Conservation (phyloP, 2,113 vertebrate genomes). For the Dasyurus viverrinus region DNA sequence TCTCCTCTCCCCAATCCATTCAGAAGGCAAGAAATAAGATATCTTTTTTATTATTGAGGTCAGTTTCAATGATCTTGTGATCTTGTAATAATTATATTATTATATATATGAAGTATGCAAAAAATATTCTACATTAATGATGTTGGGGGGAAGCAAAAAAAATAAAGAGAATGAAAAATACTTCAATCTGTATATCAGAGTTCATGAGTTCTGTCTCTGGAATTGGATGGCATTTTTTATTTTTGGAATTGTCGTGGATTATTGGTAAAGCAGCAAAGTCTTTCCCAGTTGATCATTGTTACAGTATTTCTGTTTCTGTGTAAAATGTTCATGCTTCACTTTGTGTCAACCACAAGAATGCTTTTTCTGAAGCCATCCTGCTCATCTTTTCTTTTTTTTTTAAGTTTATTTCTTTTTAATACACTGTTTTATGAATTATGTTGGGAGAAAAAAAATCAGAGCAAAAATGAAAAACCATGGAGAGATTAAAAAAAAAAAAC, state of each 20-base stretch:
- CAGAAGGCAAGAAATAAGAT: not conserved
- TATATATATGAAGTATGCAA: not conserved
- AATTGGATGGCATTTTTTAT: not conserved
- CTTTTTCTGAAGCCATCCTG: not conserved
- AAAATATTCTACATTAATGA: not conserved
- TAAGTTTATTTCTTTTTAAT: too few relatives aligned
- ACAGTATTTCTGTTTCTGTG: not conserved
- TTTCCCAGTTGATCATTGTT: not conserved
- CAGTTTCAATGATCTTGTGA: too few relatives aligned
- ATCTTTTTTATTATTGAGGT: too few relatives aligned
- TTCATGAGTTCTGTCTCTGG: not conserved
- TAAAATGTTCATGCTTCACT: not conserved
- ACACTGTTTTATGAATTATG: too few relatives aligned
- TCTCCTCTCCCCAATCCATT: not conserved
- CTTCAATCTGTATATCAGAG: not conserved
- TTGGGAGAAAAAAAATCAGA: too few relatives aligned
- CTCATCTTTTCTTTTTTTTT: not conserved
- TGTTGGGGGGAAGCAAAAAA: not conserved
- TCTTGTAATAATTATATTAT: too few relatives aligned
- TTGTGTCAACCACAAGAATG: not conserved
- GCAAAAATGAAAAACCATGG: too few relatives aligned
- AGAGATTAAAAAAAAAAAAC: too few relatives aligned
- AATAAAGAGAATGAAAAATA: not conserved
- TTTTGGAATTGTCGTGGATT: not conserved
- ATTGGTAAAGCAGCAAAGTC: not conserved